phyloP scores from a whole-genome alignment of 2,113 vertebrate genomes.

The Rhinopomastus cyanomelas region DNA sequence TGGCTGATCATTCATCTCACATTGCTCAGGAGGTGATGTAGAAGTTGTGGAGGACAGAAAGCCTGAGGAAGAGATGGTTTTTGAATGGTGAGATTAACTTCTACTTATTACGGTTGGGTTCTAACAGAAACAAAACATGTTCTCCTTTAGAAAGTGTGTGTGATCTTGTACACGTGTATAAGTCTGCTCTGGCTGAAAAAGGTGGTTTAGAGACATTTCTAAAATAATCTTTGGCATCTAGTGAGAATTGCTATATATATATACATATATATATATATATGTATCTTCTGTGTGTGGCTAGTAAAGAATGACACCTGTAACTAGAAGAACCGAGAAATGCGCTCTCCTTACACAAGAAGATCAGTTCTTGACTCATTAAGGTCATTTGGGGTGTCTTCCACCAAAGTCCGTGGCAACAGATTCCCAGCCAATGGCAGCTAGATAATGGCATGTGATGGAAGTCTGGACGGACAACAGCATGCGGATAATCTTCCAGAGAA shows the following conservation, averaged over 20 bases:
- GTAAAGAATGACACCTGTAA: not conserved
- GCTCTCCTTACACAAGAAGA: not conserved
- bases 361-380: not conserved
- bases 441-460: not conserved
- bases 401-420: not conserved
- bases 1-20: not conserved
- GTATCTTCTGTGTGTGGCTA: not conserved
- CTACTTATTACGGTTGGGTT: fast-evolving
- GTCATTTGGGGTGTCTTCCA: not conserved
- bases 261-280: too few species aligned
- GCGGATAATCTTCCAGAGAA: not conserved
- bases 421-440: not conserved
- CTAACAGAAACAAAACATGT: fast-evolving
- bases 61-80: not conserved
- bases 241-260: not conserved
- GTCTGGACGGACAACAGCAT: not conserved
- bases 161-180: fast-evolving
- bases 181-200: not conserved
- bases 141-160: not conserved
- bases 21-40: not conserved
- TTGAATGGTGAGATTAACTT: not conserved
- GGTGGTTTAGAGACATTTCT: not conserved
- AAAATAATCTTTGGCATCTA: not conserved
- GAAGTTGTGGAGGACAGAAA: not conserved
- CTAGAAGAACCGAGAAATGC: not conserved